phyloP scores from a whole-genome alignment of 2,797 vertebrate species.

The Pteropus rufus region DNA sequence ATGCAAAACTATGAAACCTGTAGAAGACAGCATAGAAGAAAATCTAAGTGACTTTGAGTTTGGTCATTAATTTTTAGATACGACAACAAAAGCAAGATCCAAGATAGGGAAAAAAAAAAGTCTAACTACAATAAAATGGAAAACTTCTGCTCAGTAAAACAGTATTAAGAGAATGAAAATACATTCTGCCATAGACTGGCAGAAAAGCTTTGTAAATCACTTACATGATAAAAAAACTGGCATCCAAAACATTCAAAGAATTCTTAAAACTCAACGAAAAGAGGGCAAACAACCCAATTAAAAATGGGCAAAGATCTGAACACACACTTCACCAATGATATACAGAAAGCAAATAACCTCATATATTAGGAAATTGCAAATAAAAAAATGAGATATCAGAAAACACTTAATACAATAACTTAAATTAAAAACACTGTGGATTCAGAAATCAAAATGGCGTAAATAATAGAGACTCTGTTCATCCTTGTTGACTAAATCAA shows the following conservation, averaged over 20 bases:
- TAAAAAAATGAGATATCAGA: no score
- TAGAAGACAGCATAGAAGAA: not conserved
- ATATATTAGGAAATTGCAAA: not conserved
- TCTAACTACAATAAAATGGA: not conserved
- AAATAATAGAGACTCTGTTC: no score
- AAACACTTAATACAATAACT: no score
- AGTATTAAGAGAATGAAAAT: not conserved
- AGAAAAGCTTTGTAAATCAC: not conserved
- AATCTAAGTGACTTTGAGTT: not conserved
- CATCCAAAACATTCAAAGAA: no score
- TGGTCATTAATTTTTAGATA: not conserved
- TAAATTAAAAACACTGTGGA: no score
- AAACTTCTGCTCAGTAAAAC: not conserved
- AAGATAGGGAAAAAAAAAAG: not conserved
- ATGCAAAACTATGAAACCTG: not conserved
- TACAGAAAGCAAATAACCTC: not conserved
- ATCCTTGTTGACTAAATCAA: no score
- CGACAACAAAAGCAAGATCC: not conserved
- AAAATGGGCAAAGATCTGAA: not conserved
- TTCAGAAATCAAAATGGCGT: no score
- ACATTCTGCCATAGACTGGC: not conserved
- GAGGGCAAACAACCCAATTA: no score
- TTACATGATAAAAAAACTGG: not conserved
- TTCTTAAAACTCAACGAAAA: no score
- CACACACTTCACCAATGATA: not conserved